Evolutionary conservation across 2,797 vertebrate species (phyloP).

Genomic region (Gymnopithys bicolor): DNA sequence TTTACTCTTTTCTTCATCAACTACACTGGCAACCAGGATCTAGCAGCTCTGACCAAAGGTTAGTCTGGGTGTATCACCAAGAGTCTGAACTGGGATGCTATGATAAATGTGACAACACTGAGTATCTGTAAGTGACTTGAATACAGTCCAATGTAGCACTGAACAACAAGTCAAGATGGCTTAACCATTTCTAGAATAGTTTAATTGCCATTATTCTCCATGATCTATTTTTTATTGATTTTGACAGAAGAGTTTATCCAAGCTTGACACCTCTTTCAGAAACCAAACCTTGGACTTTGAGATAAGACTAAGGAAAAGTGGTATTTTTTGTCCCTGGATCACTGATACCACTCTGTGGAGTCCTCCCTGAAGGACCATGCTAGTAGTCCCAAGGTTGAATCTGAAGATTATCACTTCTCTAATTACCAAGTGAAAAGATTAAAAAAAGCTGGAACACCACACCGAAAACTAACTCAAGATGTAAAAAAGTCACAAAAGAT

Average conservation of each 20-base stretch:
- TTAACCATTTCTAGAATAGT: neutral
- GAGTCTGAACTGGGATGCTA: neutral
- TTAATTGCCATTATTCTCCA: neutral
- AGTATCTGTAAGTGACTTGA: neutral
- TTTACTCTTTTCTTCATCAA: neutral
- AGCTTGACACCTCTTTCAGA: neutral
- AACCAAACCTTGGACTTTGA: neutral
- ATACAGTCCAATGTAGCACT: neutral
- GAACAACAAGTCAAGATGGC: neutral
- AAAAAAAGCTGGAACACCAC: neutral
- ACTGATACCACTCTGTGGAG: neutral
- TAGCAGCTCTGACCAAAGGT: neutral
- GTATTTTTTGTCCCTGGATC: neutral
- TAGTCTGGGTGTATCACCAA: neutral
- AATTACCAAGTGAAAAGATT: neutral
- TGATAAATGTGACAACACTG: neutral
- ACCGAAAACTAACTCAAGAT: neutral
- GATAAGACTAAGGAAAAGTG: neutral
- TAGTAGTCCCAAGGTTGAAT: neutral
- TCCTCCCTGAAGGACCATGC: neutral
- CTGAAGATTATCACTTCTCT: neutral
- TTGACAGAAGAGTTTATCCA: neutral
- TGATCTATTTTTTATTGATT: neutral
- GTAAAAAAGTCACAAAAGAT: neutral
- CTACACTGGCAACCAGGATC: neutral